These are phyloP conservation scores for Drosophila neocordata DNA, from an alignment of 1,140 invertebrate species.

Conservation along the genomic window DNA sequence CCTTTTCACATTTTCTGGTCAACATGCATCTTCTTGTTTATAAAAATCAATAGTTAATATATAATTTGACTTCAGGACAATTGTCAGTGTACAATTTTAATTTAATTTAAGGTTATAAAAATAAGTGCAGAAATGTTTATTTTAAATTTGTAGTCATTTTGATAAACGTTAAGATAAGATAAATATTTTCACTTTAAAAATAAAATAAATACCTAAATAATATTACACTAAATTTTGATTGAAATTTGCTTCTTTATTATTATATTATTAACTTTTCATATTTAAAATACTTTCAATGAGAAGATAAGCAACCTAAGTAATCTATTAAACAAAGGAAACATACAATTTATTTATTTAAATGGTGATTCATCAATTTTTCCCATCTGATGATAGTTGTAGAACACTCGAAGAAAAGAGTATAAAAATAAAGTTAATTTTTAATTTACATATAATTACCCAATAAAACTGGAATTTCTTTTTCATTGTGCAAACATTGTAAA, in stretches of 20 bases:
- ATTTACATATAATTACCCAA: background rate
- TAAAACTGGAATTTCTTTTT: background rate
- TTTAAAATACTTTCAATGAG: too few species aligned
- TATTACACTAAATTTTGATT: too few species aligned
- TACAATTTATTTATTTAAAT: too few species aligned
- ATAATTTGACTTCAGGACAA: constrained; percentile 1
- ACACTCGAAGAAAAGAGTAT: background rate
- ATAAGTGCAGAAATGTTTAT: background rate
- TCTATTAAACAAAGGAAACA: too few species aligned
- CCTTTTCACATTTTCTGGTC: background rate
- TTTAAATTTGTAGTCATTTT: background rate
- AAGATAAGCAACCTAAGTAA: too few species aligned
- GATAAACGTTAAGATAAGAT: too few species aligned
- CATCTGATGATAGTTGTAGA: too few species aligned
- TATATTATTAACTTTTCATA: too few species aligned
- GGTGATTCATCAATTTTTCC: rapidly evolving
- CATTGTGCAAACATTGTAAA: background rate
- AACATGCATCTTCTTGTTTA: background rate
- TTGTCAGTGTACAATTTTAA: background rate
- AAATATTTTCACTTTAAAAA: too few species aligned
- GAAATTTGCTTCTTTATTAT: too few species aligned
- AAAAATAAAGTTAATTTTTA: too few species aligned
- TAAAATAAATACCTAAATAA: too few species aligned
- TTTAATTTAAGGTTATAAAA: background rate
- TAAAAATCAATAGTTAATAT: constrained; percentile 2